A percentile compares a stretch with the other conserved stretches of the same genome.
These are phyloP conservation scores for Anoplophora glabripennis DNA, from an alignment of 1,140 invertebrate species.

Conservation along the genomic window DNA sequence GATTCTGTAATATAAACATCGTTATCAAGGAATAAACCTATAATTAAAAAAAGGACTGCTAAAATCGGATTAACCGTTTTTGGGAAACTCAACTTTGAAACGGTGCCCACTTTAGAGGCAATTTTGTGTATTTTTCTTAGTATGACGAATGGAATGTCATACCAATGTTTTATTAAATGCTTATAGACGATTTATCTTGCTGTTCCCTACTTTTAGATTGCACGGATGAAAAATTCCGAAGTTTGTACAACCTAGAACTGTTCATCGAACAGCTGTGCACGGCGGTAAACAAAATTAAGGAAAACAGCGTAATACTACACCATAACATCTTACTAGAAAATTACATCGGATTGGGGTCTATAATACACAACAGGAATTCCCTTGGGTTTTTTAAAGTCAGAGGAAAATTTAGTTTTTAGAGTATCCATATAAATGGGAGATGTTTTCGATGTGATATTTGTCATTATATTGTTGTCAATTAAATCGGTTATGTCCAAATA, in stretches of 20 bases:
- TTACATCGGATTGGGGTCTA: slow-evolving; percentile 72
- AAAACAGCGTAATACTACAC: slow-evolving; percentile 59
- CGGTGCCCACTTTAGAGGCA: too few relatives aligned
- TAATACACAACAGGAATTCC: slow-evolving; percentile 80
- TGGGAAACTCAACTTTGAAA: too few relatives aligned
- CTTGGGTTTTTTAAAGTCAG: slow-evolving; percentile 84
- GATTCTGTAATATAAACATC: too few relatives aligned
- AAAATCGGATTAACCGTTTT: too few relatives aligned
- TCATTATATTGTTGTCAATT: slow-evolving; percentile 13
- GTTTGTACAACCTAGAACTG: slow-evolving; percentile 58
- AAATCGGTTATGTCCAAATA: slow-evolving; percentile 13
- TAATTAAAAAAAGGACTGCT: too few relatives aligned
- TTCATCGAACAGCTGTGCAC: slow-evolving; percentile 56
- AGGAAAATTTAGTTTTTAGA: slow-evolving; percentile 81
- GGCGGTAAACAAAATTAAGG: slow-evolving; percentile 47
- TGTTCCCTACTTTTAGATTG: slow-evolving; percentile 39
- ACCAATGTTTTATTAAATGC: too few relatives aligned
- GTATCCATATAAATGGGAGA: background rate
- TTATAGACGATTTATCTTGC: too few relatives aligned
- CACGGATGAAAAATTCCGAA: slow-evolving; percentile 46
- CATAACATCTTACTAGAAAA: slow-evolving; percentile 74
- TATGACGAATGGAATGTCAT: too few relatives aligned
- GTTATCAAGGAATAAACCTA: too few relatives aligned
- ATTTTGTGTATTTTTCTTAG: too few relatives aligned
- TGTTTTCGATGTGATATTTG: slow-evolving; percentile 16